These are phyloP conservation scores for Folsomia manolachei DNA, from an alignment of 2,888 invertebrate genomes.

Conservation along the genomic window DNA sequence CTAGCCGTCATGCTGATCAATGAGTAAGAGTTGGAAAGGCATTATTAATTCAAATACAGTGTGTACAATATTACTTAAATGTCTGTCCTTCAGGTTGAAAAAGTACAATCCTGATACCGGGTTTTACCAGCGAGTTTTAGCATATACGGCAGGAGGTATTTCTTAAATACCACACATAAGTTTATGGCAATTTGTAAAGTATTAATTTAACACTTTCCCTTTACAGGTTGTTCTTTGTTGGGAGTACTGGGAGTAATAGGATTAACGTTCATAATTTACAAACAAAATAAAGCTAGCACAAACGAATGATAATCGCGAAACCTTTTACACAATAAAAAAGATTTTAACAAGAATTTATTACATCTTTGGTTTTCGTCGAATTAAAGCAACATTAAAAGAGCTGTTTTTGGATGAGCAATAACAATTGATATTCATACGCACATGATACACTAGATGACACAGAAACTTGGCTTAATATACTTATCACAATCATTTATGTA, in stretches of 20 bases:
- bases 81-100: neutral
- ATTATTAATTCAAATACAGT: too few relatives aligned
- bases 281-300: constrained; percentile 4
- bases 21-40: too few relatives aligned
- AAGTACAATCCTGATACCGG: neutral
- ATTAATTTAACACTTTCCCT: neutral
- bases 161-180: neutral
- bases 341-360: too few relatives aligned
- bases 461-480: too few relatives aligned
- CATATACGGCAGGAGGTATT: constrained; percentile 43
- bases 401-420: neutral
- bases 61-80: neutral
- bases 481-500: too few relatives aligned
- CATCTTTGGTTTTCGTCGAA: neutral
- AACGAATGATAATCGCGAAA: neutral
- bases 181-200: neutral
- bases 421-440: too few relatives aligned
- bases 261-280: constrained; percentile 28
- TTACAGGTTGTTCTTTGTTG: constrained; percentile 42
- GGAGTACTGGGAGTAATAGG: constrained; percentile 35
- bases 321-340: neutral
- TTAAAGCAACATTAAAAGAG: neutral
- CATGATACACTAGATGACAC: too few relatives aligned
- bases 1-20: constrained; percentile 64
- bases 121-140: constrained; percentile 28